Evolutionary conservation across 2,888 invertebrate species (phyloP), one percentile per base, ranked within the genome.

Genomic region (Agapetus fuscipes): DNA sequence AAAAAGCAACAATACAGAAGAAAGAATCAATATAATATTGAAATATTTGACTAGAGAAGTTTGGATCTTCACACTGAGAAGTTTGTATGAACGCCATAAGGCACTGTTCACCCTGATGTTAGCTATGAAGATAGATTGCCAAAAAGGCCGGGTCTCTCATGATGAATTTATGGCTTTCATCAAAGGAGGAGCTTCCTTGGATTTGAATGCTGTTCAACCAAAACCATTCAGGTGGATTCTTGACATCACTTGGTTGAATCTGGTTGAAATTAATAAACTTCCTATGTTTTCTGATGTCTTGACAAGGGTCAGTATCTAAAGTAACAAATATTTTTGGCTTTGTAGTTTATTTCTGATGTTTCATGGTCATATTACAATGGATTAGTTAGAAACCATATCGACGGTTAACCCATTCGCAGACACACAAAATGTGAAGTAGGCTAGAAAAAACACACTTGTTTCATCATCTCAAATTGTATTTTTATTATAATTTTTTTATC

Each of bases 161-260:
- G 84, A 87, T 30, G 95, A 96, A 61, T 96, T 96, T 58, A 83
- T 88, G 76, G 83, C 87, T 1, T 91, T 96, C 52, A 93, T 96
- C 40, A 96, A 96, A 67, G 95, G 94, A 24, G 95, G 95, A 1
- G 95, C 95, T 7, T 93, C 94, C 0, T 61, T 95, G 41, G 94
- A 95, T 60, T 65, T 95, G 37, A 93, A 94, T 61, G 90, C 91
- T 3, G 94, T 94, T 0, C 72, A 80, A 2, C 89, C 91, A 0
- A 95, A 95, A 62, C 94, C 94, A 1, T 91, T 90, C 55, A 78
- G 79, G 52, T 96, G 95, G 95, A 90, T 96, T 53, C 68, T 93
- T 37, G 95, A 95, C 54, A 89, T 94, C 48, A 93, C 94, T 0
- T 96, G 95, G 95, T 61, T 95, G 26, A 96, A 96, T 68, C 69